Conservation (phyloP, 2,888 invertebrate species). For the Lysandra bellargus region DNA sequence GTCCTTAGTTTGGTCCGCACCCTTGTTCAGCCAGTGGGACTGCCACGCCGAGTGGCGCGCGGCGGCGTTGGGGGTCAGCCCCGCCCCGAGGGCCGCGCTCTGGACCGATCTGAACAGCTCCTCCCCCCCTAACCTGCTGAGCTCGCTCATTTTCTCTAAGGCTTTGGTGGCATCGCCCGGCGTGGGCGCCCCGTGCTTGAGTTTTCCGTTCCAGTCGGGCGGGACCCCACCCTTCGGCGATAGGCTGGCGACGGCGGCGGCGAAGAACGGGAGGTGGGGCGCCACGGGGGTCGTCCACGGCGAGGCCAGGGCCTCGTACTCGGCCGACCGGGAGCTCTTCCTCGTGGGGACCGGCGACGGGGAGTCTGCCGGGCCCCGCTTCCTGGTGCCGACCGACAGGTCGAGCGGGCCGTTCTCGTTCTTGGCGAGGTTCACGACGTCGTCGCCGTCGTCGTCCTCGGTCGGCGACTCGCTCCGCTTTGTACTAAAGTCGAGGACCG, state of each 20-base stretch:
- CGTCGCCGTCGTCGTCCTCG: conserved; percentile 81
- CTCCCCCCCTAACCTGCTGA: conserved; percentile 91
- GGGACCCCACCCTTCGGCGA: conserved; percentile 86
- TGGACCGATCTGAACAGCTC: conserved; percentile 85
- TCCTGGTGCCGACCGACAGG: conserved; percentile 87
- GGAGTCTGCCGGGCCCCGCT: conserved; percentile 84
- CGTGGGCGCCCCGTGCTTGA: conserved; percentile 83
- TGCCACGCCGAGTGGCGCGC: conserved; percentile 96
- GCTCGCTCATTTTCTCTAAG: conserved; percentile 93
- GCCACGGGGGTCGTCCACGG: conserved; percentile 91
- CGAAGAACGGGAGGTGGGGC: conserved; percentile 89
- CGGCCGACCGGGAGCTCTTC: conserved; percentile 84
- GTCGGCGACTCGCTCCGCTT: conserved; percentile 81
- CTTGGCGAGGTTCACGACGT: conserved; percentile 87
- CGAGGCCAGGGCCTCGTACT: conserved; percentile 85
- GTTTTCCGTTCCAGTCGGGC: conserved; percentile 88
- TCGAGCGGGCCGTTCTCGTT: conserved; percentile 88
- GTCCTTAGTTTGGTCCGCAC: conserved; percentile 96
- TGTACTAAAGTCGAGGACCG: conserved; percentile 90
- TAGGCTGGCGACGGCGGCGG: conserved; percentile 87
- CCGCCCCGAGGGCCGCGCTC: conserved; percentile 74
- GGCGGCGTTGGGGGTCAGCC: conserved; percentile 76
- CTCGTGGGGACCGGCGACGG: conserved; percentile 82
- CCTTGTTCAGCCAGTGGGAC: conserved; percentile 98
- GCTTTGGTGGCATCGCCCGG: conserved; percentile 93